phyloP scores from a whole-genome alignment of 2,113 vertebrate genomes.

The Notarius lentiginosus region DNA sequence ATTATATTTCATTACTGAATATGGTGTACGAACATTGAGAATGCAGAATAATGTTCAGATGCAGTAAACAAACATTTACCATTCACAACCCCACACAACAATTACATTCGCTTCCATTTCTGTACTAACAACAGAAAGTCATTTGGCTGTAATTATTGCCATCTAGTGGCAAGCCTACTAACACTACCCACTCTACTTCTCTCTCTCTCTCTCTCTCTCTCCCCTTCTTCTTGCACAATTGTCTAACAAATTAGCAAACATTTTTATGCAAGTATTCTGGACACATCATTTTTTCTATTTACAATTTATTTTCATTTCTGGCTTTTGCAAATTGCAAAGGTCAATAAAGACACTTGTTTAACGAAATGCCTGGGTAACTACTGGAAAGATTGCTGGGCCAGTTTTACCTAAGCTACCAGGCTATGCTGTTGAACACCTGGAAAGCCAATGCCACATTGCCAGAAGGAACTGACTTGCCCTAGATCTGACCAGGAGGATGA shows the following conservation, averaged over 20 bases:
- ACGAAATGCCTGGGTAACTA: not conserved
- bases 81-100: not conserved
- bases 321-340: not conserved
- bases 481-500: not conserved
- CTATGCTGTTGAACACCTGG: not conserved
- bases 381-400: not conserved
- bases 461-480: not conserved
- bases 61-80: not conserved
- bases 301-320: not conserved
- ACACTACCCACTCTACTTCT: not conserved
- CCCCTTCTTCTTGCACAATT: too few species aligned
- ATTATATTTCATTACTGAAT: not conserved
- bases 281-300: not conserved
- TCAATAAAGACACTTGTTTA: not conserved
- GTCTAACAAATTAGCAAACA: not conserved
- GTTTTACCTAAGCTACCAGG: not conserved
- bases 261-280: not conserved
- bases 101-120: not conserved
- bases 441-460: not conserved
- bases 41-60: not conserved
- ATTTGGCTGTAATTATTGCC: constrained; percentile 39
- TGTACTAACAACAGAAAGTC: not conserved
- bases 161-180: constrained; percentile 56
- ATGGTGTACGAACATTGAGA: not conserved
- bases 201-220: too few species aligned